Conservation (phyloP, 2,113 vertebrate species). For the Etheostoma cragini region DNA sequence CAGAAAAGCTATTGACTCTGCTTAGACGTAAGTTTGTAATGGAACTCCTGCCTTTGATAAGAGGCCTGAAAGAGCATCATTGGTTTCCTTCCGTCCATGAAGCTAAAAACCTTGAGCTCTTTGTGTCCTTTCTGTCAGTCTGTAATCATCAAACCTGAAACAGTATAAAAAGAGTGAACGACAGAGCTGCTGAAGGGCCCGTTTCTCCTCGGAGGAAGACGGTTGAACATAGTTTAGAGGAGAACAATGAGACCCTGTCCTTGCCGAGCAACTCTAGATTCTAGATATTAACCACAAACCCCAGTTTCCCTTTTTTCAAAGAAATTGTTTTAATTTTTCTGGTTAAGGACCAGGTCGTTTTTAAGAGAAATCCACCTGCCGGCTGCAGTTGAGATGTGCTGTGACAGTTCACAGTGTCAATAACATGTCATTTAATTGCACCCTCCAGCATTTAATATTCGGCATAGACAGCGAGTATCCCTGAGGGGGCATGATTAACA, state of each 20-base stretch:
- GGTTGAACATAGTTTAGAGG: neutral
- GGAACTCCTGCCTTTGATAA: conserved; percentile 32
- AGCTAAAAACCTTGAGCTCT: conserved; percentile 40
- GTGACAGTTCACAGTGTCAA: neutral
- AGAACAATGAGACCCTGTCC: conserved; percentile 42
- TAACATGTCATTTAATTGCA: conserved; percentile 2
- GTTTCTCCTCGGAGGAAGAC: conserved; percentile 20
- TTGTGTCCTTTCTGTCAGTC: conserved; percentile 44
- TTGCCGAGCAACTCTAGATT: neutral
- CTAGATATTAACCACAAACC: neutral
- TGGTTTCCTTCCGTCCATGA: conserved; percentile 12
- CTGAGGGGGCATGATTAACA: neutral
- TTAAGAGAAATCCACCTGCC: neutral
- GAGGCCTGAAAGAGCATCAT: conserved; percentile 31
- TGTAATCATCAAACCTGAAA: conserved; percentile 58
- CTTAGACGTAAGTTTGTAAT: conserved; percentile 10
- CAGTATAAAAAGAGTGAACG: conserved; percentile 5
- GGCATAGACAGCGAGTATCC: neutral
- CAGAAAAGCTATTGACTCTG: conserved; percentile 19
- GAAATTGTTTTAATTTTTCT: neutral
- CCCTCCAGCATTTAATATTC: neutral
- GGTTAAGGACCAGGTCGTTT: neutral
- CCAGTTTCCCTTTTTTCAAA: neutral
- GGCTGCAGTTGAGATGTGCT: neutral
- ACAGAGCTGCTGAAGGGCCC: conserved; percentile 1